Conservation (phyloP, 1,140 invertebrate species). For the Pseudomyrmex sp. region DNA sequence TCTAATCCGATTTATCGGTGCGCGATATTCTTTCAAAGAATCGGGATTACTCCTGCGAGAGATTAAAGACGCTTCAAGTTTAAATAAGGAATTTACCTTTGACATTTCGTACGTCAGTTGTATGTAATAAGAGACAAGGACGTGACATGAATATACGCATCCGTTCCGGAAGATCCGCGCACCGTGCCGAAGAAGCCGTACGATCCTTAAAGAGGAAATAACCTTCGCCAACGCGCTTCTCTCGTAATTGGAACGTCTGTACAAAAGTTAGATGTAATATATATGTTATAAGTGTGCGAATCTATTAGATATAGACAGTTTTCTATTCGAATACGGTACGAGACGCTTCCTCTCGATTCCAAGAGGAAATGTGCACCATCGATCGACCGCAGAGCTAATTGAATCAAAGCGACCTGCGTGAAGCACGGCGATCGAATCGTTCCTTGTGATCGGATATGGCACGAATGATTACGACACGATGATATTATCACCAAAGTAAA, state of each 20-base stretch:
- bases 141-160: neutral
- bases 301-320: neutral
- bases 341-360: conserved; percentile 5
- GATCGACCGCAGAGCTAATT: conserved; percentile 38
- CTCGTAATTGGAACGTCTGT: neutral
- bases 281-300: neutral
- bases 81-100: conserved; percentile 27
- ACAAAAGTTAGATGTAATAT: neutral
- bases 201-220: conserved; percentile 22
- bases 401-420: conserved; percentile 20
- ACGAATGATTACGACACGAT: neutral
- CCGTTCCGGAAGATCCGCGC: neutral
- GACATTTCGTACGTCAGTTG: conserved; percentile 8
- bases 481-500: too few species aligned
- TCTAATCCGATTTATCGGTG: too few species aligned
- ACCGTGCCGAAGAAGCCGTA: neutral
- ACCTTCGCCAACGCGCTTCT: neutral
- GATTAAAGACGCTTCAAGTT: neutral
- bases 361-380: conserved; percentile 20
- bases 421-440: conserved; percentile 33
- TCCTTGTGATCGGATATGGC: neutral
- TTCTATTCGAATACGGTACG: neutral
- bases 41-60: neutral
- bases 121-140: conserved; percentile 28
- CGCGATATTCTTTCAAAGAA: neutral